Evolutionary conservation across 2,113 vertebrate genomes (phyloP).

Genomic region (Probosciger aterrimus): DNA sequence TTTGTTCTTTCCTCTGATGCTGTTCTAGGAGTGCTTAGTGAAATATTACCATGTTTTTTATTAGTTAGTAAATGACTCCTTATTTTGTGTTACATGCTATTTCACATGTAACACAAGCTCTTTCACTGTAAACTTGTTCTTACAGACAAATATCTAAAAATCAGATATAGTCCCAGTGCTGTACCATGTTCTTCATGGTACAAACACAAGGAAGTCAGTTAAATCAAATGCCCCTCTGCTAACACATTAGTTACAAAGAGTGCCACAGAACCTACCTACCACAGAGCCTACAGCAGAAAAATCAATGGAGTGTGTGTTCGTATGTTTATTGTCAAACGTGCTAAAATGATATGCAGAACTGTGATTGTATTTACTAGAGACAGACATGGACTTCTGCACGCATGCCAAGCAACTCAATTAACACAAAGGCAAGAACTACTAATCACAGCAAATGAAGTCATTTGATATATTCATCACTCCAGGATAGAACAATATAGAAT

Average conservation of each 20-base stretch:
- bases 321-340: neutral
- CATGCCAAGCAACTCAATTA: neutral
- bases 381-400: fast-evolving
- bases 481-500: neutral
- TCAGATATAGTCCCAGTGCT: neutral
- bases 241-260: neutral
- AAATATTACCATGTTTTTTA: neutral
- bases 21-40: neutral
- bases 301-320: fast-evolving
- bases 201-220: neutral
- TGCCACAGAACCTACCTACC: neutral
- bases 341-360: neutral
- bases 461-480: neutral
- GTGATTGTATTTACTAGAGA: neutral
- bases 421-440: neutral
- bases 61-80: neutral
- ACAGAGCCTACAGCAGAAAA: neutral
- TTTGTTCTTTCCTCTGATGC: neutral
- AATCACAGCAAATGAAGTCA: neutral
- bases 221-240: neutral
- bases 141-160: neutral
- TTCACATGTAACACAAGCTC: neutral
- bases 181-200: neutral
- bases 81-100: neutral
- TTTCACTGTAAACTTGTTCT: neutral